These are phyloP conservation scores for Atractosteus spatula DNA, from an alignment of 2,113 vertebrate species.

Conservation along the genomic window DNA sequence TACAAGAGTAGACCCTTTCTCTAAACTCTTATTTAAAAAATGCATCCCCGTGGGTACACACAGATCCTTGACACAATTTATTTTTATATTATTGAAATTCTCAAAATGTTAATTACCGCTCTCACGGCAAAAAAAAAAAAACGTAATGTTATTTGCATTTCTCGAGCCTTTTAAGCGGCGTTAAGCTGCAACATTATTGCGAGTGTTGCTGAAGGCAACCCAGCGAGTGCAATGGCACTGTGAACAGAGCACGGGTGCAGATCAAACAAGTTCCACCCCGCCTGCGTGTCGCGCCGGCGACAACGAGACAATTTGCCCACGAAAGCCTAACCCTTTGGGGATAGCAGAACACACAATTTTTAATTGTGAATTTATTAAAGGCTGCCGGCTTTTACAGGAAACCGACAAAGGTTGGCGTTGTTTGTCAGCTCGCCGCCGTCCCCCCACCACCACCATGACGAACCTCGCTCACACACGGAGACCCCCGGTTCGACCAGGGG, in stretches of 20 bases:
- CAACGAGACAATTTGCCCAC: slow-evolving; percentile 11
- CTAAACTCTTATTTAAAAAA: slow-evolving; percentile 41
- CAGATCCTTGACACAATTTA: slow-evolving; percentile 47
- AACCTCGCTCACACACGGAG: too few relatives aligned
- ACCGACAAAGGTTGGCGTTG: not conserved
- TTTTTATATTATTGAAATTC: slow-evolving; percentile 45
- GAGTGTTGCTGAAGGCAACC: slow-evolving; percentile 37
- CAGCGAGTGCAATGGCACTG: slow-evolving; percentile 26
- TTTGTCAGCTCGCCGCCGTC: not conserved
- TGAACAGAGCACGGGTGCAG: slow-evolving; percentile 37
- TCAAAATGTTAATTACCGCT: slow-evolving; percentile 46
- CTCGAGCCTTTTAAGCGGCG: slow-evolving; percentile 34
- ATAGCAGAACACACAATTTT: slow-evolving; percentile 24
- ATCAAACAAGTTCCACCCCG: slow-evolving; percentile 42
- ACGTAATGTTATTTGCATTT: slow-evolving; percentile 42
- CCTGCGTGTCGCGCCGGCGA: slow-evolving; percentile 15
- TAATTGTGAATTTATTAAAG: slow-evolving; percentile 27
- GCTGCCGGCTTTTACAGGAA: slow-evolving; percentile 1
- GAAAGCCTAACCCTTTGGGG: slow-evolving; percentile 27
- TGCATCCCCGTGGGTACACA: slow-evolving; percentile 18
- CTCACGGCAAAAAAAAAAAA: slow-evolving; percentile 22
- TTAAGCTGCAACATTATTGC: slow-evolving; percentile 37
- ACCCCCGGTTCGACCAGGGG: too few relatives aligned
- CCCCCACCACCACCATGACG: not conserved
- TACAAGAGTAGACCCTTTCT: slow-evolving; percentile 20